phyloP scores from a whole-genome alignment of 2,113 vertebrate genomes.

The Oryzias melastigma region DNA sequence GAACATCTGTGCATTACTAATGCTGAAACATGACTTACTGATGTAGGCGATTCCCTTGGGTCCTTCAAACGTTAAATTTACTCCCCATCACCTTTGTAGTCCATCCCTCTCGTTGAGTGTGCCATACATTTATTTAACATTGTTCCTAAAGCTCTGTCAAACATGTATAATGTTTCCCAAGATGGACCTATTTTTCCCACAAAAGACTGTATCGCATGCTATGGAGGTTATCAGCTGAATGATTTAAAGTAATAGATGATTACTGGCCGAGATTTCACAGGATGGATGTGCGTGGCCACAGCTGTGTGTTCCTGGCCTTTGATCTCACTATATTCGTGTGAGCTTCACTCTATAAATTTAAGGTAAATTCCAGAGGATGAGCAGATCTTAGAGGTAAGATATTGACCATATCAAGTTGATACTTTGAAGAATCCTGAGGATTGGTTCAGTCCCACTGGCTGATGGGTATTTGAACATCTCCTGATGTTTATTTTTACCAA shows the following conservation, averaged over 20 bases:
- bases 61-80: slow-evolving; percentile 48
- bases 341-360: slow-evolving; percentile 39
- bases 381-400: slow-evolving; percentile 12
- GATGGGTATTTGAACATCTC: too few species aligned
- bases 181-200: slow-evolving; percentile 37
- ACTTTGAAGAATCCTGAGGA: too few species aligned
- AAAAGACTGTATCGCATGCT: slow-evolving; percentile 36
- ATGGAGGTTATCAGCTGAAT: slow-evolving; percentile 21
- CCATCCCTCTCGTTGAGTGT: slow-evolving; percentile 11
- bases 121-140: slow-evolving; percentile 32
- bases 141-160: slow-evolving; percentile 38
- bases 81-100: slow-evolving; percentile 39
- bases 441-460: too few species aligned
- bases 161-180: slow-evolving; percentile 40
- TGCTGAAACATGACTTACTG: slow-evolving; percentile 48
- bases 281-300: slow-evolving; percentile 33
- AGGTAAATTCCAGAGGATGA: slow-evolving; percentile 5
- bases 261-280: slow-evolving; percentile 24
- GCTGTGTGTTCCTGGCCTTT: slow-evolving; percentile 42
- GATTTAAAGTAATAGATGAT: slow-evolving; percentile 38
- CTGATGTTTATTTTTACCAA: too few species aligned
- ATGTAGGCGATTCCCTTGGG: slow-evolving; percentile 46
- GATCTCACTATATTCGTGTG: slow-evolving; percentile 25
- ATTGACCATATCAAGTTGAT: slow-evolving; percentile 15
- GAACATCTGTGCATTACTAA: slow-evolving; percentile 71